A percentile compares a stretch with the other conserved stretches of the same genome.
Conservation (phyloP, 2,797 vertebrate species). For the Apogon hyalosoma region DNA sequence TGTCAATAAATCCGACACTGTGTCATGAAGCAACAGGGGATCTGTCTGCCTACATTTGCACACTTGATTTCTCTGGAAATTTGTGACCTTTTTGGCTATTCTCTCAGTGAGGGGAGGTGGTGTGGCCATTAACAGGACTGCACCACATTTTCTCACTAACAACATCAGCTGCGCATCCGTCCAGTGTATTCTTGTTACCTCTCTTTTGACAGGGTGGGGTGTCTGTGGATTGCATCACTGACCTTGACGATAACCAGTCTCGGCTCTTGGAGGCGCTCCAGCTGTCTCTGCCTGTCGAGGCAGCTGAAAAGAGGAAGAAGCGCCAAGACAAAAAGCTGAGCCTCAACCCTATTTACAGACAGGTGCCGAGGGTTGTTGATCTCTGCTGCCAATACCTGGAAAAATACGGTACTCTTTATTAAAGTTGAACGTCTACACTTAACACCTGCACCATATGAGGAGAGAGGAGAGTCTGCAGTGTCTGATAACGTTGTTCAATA, state of each 20-base stretch:
- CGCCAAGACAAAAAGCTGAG: constrained; percentile 93
- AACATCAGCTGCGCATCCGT: not conserved
- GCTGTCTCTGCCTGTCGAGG: constrained; percentile 93
- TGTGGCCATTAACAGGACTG: not conserved
- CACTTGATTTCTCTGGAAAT: constrained; percentile 6
- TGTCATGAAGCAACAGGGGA: not conserved
- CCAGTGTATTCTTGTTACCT: constrained; percentile 45
- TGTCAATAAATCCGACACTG: constrained; percentile 7
- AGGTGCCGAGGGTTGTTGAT: constrained; percentile 95
- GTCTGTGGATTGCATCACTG: constrained; percentile 99
- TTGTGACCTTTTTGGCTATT: constrained; percentile 9
- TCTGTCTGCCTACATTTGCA: constrained; percentile 26
- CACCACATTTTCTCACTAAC: constrained; percentile 6
- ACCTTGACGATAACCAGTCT: constrained; percentile 96
- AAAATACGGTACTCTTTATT: constrained; percentile 88
- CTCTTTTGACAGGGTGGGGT: constrained; percentile 90
- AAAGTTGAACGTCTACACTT: constrained; percentile 5
- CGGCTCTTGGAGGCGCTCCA: constrained; percentile 96
- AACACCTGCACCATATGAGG: no score
- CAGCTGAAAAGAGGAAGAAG: constrained; percentile 91
- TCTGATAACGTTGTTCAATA: no score
- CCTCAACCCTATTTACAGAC: constrained; percentile 97
- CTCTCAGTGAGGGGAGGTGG: not conserved
- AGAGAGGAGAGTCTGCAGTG: no score
- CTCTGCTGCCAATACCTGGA: constrained; percentile 97